Evolutionary conservation across 2,888 invertebrate species (phyloP).

Genomic region (Pollenia amentaria): DNA sequence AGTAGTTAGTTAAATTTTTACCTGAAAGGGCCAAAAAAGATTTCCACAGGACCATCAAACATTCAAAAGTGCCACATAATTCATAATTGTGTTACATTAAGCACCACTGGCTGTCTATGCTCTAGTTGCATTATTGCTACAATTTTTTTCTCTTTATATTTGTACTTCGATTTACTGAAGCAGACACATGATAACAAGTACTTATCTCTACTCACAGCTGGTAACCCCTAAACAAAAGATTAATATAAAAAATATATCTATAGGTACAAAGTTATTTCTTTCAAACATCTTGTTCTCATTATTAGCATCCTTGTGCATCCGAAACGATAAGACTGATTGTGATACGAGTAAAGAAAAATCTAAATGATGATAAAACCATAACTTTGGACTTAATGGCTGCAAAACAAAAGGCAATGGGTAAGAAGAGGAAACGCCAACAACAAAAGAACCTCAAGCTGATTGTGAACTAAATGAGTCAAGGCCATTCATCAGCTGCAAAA

Average conservation of each 20-base stretch:
- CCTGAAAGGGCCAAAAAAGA: no score
- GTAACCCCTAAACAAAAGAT: background rate
- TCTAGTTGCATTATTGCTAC: no score
- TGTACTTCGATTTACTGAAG: no score
- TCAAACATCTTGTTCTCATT: background rate
- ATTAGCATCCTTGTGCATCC: constrained; percentile 53
- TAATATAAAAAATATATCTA: no score
- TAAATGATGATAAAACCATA: constrained; percentile 45
- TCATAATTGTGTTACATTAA: no score
- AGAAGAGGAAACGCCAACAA: constrained; percentile 30
- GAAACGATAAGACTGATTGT: constrained; percentile 50
- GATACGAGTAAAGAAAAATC: constrained; percentile 61
- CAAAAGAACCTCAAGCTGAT: constrained; percentile 27
- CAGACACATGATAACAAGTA: background rate
- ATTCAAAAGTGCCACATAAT: no score
- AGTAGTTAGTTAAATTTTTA: no score
- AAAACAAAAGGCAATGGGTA: constrained; percentile 13
- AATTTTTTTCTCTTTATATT: no score
- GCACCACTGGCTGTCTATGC: no score
- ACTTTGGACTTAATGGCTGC: constrained; percentile 21
- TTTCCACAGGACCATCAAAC: no score
- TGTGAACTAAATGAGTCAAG: constrained; percentile 66
- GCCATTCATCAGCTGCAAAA: constrained; percentile 45
- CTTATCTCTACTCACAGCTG: background rate
- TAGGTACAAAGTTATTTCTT: background rate